Evolutionary conservation across 1,140 invertebrate species (phyloP).

Genomic region (Catajapyx aquilonaris): DNA sequence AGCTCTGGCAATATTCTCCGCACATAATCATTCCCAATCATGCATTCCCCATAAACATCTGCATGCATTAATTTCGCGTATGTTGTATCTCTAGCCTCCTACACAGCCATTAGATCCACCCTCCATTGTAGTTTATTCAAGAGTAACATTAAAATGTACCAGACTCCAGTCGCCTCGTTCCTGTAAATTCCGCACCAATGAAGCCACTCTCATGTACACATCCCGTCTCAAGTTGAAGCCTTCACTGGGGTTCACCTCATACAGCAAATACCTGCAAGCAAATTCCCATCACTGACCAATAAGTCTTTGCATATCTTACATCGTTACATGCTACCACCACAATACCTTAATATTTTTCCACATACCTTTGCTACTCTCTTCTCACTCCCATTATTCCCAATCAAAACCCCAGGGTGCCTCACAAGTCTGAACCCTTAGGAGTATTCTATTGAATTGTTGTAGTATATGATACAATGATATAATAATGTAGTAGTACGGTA

Average conservation of each 20-base stretch:
- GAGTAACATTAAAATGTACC: slow-evolving; percentile 16
- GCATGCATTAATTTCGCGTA: background rate
- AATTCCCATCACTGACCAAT: no score
- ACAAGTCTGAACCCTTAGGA: no score
- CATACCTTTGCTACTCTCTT: no score
- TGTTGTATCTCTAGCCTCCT: background rate
- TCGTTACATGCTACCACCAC: no score
- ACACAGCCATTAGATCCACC: background rate
- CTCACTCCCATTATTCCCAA: no score
- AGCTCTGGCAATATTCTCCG: background rate
- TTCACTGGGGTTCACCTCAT: slow-evolving; percentile 84
- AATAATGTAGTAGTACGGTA: no score
- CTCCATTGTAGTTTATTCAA: background rate
- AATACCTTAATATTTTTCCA: no score
- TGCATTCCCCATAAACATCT: background rate
- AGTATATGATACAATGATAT: no score
- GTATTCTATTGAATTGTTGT: no score
- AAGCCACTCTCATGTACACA: slow-evolving; percentile 81
- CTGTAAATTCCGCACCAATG: slow-evolving; percentile 38
- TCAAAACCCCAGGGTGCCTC: no score
- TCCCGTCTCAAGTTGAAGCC: slow-evolving; percentile 92
- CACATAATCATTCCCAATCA: background rate
- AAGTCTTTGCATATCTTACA: no score
- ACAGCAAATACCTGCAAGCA: slow-evolving; percentile 53
- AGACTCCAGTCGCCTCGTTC: slow-evolving; percentile 27